Conservation (phyloP, 37 sponge, comb jelly and placozoan genomes). For the Oopsacas minuta region DNA sequence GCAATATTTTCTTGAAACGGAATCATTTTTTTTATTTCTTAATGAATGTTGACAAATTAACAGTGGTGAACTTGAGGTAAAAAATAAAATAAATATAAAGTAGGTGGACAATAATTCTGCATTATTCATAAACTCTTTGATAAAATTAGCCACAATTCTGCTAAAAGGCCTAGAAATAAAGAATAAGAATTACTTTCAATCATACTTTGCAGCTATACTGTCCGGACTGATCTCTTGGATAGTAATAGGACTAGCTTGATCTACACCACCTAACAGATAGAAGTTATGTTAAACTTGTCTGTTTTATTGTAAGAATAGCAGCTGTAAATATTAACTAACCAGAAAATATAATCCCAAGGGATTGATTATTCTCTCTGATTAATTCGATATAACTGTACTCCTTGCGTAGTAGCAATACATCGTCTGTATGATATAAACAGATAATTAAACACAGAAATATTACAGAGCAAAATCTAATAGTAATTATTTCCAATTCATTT, state of each 20-base stretch:
- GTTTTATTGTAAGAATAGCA: background rate
- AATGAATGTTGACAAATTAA: too few relatives aligned
- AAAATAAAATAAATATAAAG: too few relatives aligned
- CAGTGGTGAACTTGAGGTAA: too few relatives aligned
- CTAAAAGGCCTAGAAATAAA: background rate
- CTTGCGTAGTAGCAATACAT: background rate
- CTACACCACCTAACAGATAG: background rate
- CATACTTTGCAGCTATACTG: constrained; percentile 15
- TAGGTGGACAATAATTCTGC: too few relatives aligned
- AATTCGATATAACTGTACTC: background rate
- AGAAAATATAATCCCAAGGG: background rate
- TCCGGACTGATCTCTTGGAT: constrained; percentile 10
- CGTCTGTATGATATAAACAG: background rate
- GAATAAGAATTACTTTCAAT: constrained; percentile 4
- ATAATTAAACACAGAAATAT: background rate
- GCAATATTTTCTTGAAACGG: too few relatives aligned
- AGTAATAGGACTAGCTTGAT: background rate
- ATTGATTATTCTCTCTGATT: background rate
- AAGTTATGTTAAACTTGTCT: background rate
- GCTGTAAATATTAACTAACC: background rate
- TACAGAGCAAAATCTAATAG: too few relatives aligned
- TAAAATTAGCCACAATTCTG: background rate
- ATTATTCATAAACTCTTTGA: too few relatives aligned
- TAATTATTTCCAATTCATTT: too few relatives aligned
- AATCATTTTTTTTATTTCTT: too few relatives aligned